Evolutionary conservation across 2,113 vertebrate genomes (phyloP), one percentile per base, ranked within the genome.

Genomic region (Macrotus californicus): DNA sequence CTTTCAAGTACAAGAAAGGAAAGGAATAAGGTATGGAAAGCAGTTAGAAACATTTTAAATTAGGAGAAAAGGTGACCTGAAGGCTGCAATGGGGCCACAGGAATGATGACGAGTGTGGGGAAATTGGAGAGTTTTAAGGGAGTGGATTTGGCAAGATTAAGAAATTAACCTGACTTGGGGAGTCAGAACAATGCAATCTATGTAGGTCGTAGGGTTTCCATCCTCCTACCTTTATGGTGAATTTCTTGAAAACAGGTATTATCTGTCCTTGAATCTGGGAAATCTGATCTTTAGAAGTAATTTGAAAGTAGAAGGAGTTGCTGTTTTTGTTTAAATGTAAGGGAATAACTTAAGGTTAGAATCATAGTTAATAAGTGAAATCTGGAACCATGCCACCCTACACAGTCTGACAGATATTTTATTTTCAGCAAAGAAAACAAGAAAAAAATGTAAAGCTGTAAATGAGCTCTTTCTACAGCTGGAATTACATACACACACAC

Each of bases 261-360:
- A 39, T 13, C 70, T 79, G 6, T 46, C 50, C 29, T 81, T 19
- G 6, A 76, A 69, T 41, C 9, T 64, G 59, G 41, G 26, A 26
- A 69, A 54, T 46, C 2, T 73, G 24, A 89, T 50, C 80, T 90
- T 95, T 54, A 82, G 43, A 91, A 72, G 16, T 94, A 10, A 73
- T 8, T 43, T 59, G 6, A 41, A 83, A 94, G 39, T 54, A 66
- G 11, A 83, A 46, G 19, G 46, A 54, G 11, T 79, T 75, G 11
- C 26, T 70, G 36, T 76, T 96, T 92, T 77, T 70, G 69, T 79
- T 64, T 16, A 83, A 86, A 83, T 87, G 73, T 69, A 79, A 73
- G 46, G 29, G 13, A 67, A 7, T 52, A 89, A 86, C 13, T 64
- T 34, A 80, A 85, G 52, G 22, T 81, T 64, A 77, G 9, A 64